Evolutionary conservation across 2,888 invertebrate species (phyloP), one percentile per base, ranked within the genome.

Genomic region (Erebia ligea): DNA sequence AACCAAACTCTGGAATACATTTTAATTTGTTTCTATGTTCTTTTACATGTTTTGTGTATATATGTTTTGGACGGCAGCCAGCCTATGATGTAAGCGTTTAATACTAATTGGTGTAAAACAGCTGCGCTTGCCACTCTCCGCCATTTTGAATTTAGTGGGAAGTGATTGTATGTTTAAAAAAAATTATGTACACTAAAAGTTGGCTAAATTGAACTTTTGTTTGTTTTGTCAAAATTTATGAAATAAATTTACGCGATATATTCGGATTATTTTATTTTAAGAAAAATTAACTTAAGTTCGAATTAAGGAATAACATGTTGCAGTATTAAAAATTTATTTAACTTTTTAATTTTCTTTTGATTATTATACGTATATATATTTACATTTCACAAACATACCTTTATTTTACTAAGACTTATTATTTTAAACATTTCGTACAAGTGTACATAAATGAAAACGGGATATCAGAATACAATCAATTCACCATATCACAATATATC

Each of bases 41-140:
- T 74, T 73, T 74, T 74, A 72, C 74, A 74, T 73, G 75, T 75
- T 73, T 74, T 75, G 70, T 76, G 73, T 76, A 71, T 73, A 75
- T 76, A 56, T 72, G 74, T 68, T 68, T 68, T 71, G 67, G 89
- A 89, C 89, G 84, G 90, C 91, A 90, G 92, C 91, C 92, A 92
- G 92, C 91, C 92, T 92, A 82, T 84, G 86, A 83, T 81, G 75
- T 74, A 72, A 70, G 72, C 70, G 72, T 68, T 63, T 72, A 73
- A 64, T 67, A 72, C 67, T 72, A 67, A 74, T 74, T 72, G 70
- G 74, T 74, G 70, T 74, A 66, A 74, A 79, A 62, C 1, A 81
- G 89, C 89, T 86, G 89, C 86, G 88, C 89, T 87, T 86, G 89
- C 87, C 88, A 84, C 86, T 86, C 89, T 81, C 68, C 69, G 72